Evolutionary conservation across 2,888 invertebrate genomes (phyloP), one percentile per base, ranked within the genome.

Genomic region (Pachliopta kotzebuea): DNA sequence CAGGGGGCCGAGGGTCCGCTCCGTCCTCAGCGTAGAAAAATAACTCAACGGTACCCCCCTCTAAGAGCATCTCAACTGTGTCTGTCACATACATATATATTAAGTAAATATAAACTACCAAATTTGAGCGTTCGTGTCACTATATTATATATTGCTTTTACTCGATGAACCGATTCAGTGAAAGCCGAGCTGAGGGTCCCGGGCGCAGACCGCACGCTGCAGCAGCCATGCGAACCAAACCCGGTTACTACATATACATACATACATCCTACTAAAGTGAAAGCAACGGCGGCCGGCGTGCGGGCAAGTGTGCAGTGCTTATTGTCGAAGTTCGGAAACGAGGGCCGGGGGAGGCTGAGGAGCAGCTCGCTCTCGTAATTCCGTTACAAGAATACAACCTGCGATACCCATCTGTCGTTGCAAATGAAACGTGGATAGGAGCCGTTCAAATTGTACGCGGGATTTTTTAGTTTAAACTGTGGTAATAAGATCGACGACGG

Each of bases 41-140:
- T 37, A 60, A 23, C 52, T 37, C 24, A 52, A 18, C 23, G 54
- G 59, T 18, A 29, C 59, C 45, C 58, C 52, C 52, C 23, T 45
- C 53, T 56, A 26, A 49, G 52, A 42, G 64, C 56, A 58, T 56
- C 42, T n/a, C 29, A 29, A 58, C 62, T 58, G 60, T 62, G 11
- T 50, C 31, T 62, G 11, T 26, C 26, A 26, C 26, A 26, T 26
- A 26, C 26, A 26, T 26, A 26, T 65, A 68, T 72, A 24, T 60
- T 73, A 77, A 72, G 78, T 77, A 75, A 71, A 77, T 76, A 78
- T 77, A 76, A 67, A 76, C 81, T 88, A 65, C 62, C 24, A 62
- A 87, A 84, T 79, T 90, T 90, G 90, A 90, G 90, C 90, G 78
- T 81, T 78, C 72, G 77, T 80, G 78, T 83, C 74, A 76, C 75